Conservation (phyloP, 2,113 vertebrate genomes). For the Tragelaphus imberbis region DNA sequence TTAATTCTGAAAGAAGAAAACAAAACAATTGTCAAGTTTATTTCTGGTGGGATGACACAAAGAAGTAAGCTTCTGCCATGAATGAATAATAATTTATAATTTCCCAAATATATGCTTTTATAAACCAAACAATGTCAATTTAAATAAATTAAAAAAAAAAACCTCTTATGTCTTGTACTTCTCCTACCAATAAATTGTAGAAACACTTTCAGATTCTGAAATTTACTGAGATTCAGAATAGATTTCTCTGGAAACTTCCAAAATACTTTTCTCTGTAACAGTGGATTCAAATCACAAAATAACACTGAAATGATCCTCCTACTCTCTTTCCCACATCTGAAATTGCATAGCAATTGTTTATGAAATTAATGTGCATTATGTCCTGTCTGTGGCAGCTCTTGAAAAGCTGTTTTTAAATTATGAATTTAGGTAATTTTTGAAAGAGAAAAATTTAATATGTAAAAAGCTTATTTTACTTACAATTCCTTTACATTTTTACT, state of each 20-base stretch:
- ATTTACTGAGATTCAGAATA: not conserved
- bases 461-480: not conserved
- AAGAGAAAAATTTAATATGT: not conserved
- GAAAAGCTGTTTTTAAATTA: not conserved
- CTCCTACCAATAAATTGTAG: not conserved
- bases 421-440: not conserved
- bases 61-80: not conserved
- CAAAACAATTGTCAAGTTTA: not conserved
- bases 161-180: not conserved
- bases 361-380: not conserved
- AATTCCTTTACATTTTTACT: not conserved
- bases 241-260: slow-evolving; percentile 17
- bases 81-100: not conserved
- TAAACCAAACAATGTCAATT: not conserved
- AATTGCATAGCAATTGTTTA: not conserved
- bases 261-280: not conserved
- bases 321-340: not conserved
- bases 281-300: not conserved
- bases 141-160: not conserved
- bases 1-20: slow-evolving; percentile 86
- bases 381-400: not conserved
- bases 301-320: not conserved
- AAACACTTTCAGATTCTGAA: not conserved
- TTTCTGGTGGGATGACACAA: not conserved
- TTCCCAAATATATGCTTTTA: slow-evolving; percentile 5